Percentiles rank a stretch among this genome's conserved stretches.
phyloP scores from a whole-genome alignment of 2,797 vertebrate species.

The Poliocrania exsul region DNA sequence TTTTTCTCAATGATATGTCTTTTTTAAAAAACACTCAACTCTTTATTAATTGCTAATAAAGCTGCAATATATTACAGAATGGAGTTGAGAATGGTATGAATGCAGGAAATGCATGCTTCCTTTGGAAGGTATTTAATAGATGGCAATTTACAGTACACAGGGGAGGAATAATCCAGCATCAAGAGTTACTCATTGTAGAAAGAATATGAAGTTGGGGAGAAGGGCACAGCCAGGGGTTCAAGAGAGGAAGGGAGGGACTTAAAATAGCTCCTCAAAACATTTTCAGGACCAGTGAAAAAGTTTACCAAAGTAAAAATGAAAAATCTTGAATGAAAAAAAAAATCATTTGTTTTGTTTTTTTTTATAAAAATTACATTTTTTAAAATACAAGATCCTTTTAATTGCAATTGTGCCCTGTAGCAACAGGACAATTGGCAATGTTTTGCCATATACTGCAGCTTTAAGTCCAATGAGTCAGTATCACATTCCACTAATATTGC shows the following conservation, averaged over 20 bases:
- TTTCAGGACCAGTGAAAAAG: constrained; percentile 83
- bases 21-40: constrained; percentile 63
- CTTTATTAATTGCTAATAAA: constrained; percentile 69
- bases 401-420: constrained; percentile 78
- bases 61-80: constrained; percentile 73
- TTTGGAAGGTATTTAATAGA: constrained; percentile 69
- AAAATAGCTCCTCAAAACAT: constrained; percentile 81
- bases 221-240: constrained; percentile 63
- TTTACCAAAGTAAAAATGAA: constrained; percentile 85
- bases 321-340: constrained; percentile 83
- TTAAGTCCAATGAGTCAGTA: constrained; percentile 82
- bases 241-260: constrained; percentile 72
- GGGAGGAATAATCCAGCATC: constrained; percentile 73
- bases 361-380: constrained; percentile 86
- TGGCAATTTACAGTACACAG: constrained; percentile 70
- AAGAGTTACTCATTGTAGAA: constrained; percentile 74
- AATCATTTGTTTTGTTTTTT: constrained; percentile 70
- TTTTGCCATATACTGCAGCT: constrained; percentile 79
- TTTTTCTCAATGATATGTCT: constrained; percentile 63
- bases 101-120: constrained; percentile 73
- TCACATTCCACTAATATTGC: constrained; percentile 87
- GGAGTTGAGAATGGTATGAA: constrained; percentile 61
- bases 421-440: constrained; percentile 81
- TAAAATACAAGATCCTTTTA: constrained; percentile 86
- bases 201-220: constrained; percentile 74